phyloP scores from a whole-genome alignment of 2,888 invertebrate genomes.

The Patella depressa region DNA sequence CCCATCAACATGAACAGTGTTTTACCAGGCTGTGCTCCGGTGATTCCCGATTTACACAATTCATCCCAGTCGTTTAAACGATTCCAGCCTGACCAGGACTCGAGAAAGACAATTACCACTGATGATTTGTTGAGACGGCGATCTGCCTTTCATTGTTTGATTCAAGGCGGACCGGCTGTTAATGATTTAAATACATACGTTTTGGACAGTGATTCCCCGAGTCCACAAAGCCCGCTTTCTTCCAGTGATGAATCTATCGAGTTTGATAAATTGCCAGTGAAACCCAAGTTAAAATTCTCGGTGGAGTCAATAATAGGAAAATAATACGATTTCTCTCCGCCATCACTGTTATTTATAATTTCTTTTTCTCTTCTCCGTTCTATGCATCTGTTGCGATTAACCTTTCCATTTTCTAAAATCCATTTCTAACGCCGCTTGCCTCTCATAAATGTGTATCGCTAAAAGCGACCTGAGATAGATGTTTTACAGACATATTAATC shows the following conservation, averaged over 20 bases:
- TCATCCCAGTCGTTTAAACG: conserved; percentile 11
- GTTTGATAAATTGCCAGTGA: conserved; percentile 21
- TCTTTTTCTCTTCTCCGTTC: too few relatives aligned
- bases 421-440: too few relatives aligned
- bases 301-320: conserved; percentile 50
- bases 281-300: conserved; percentile 46
- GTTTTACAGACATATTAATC: too few relatives aligned
- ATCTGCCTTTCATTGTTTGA: conserved; percentile 28
- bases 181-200: conserved; percentile 9
- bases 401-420: too few relatives aligned
- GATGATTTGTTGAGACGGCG: conserved; percentile 14
- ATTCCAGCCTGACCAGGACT: conserved; percentile 5
- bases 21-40: conserved; percentile 16
- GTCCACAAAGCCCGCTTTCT: conserved; percentile 5
- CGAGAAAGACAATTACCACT: conserved; percentile 13
- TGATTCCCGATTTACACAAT: conserved; percentile 7
- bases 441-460: too few relatives aligned
- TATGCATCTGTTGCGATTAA: too few relatives aligned
- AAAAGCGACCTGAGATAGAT: too few relatives aligned
- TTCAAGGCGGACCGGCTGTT: conserved; percentile 11
- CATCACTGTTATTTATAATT: background rate
- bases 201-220: conserved; percentile 15
- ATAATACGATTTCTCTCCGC: background rate
- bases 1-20: conserved; percentile 22
- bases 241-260: conserved; percentile 25